Evolutionary conservation across 2,888 invertebrate species (phyloP).

Genomic region (Isotomurus palustris): DNA sequence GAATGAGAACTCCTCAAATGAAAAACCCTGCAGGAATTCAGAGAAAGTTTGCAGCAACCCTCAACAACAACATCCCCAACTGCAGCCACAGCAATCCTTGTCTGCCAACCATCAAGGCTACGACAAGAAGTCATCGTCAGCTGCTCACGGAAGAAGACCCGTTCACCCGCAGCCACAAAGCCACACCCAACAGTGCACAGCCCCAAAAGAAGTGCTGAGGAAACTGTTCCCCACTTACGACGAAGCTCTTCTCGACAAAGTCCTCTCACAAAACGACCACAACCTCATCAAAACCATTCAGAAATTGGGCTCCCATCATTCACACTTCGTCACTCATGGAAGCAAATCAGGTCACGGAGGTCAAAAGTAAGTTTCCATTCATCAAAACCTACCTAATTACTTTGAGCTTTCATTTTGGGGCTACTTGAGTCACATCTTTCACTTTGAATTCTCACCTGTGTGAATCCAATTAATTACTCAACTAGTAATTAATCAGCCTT

Average conservation of each 20-base stretch:
- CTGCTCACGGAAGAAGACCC: no score
- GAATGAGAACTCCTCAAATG: no score
- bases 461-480: slow-evolving; percentile 10
- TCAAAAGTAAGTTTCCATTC: slow-evolving; percentile 11
- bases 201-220: slow-evolving; percentile 41
- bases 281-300: slow-evolving; percentile 45
- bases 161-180: no score
- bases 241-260: slow-evolving; percentile 41
- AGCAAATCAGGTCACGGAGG: slow-evolving; percentile 10
- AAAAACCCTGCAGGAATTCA: no score
- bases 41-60: no score
- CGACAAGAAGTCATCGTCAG: slow-evolving; percentile 1
- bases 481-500: slow-evolving; percentile 42
- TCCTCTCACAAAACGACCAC: slow-evolving; percentile 44
- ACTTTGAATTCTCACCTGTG: neutral
- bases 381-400: neutral
- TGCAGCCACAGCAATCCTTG: no score
- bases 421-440: neutral
- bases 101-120: neutral
- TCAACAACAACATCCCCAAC: neutral
- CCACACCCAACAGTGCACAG: no score
- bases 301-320: slow-evolving; percentile 37
- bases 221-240: slow-evolving; percentile 44
- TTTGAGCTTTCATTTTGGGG: neutral
- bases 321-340: slow-evolving; percentile 5